Base-by-base conservation (phyloP, 2,888 invertebrate genomes). In the Drosophila monieri region DNA sequence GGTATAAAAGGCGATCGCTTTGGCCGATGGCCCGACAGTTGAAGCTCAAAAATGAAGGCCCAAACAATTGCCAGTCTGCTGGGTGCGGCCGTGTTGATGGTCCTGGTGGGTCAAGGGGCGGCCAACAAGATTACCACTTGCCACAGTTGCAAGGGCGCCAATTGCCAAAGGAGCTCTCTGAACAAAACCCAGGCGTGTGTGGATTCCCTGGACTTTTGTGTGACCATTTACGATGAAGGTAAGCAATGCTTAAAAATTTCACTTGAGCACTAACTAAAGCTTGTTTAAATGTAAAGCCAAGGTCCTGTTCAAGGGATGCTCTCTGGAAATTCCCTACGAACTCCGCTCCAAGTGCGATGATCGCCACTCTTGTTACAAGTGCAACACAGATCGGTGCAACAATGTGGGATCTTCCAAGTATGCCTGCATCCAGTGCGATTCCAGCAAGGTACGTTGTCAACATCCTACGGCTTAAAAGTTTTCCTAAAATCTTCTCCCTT, bases 141-240 rank as follows among this genome's bases (percentile, higher is more conserved):
- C 55, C 74, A 88, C 56, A 81, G 80, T 32, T 91, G 91, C 66
- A 56, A 73, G 4, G 91, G 91, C 47, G 86, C 90, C 37, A 81
- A 80, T 59, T 91, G 91, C 52, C 81, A 85, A 39, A 76, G 90
- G 12, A 86, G 88, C 2, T 73, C 85, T 0, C 9, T 72, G 59
- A 55, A 53, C 1, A 54, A 66, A 35, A 85, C 78, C 27, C 74
- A 78, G 44, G 67, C 67, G 14, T 91, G 91, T 47, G 15, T 70
- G 15, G 89, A 91, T 71, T 74, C 85, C 6, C 56, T 90, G 74
- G 91, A 91, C 68, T 83, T 85, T 61, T 91, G 91, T 64, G 87
- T 90, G 21, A 89, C 91, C 8, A 64, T 91, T 12, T 91, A 85
- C 46, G 85, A 89, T 3, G 71, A 86, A 55, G 85, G 90, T 91